Conservation (phyloP, 2,888 invertebrate genomes). For the Conops quadrifasciatus region DNA sequence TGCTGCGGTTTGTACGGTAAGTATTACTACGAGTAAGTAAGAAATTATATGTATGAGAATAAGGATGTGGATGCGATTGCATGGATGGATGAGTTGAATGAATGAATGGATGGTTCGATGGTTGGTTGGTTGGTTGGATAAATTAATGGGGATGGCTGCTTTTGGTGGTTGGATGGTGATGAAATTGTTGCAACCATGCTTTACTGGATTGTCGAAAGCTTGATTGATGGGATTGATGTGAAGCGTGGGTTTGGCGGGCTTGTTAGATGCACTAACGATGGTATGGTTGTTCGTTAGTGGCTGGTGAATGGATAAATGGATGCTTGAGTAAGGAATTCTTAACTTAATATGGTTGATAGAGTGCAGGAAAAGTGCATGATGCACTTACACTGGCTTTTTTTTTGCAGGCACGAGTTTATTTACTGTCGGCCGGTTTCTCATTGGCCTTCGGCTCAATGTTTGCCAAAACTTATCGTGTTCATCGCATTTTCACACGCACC, state of each 20-base stretch:
- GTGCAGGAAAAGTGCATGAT: background rate
- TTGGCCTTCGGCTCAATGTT: conserved; percentile 94
- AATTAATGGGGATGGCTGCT: too few species aligned
- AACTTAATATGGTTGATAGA: too few species aligned
- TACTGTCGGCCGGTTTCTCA: conserved; percentile 90
- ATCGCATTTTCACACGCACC: conserved; percentile 87
- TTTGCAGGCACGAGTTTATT: conserved; percentile 83
- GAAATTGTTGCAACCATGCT: background rate
- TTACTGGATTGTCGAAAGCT: background rate
- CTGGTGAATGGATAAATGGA: too few species aligned
- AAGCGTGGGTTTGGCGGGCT: too few species aligned
- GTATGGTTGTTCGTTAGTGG: too few species aligned
- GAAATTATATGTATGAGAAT: background rate
- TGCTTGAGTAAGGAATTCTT: too few species aligned
- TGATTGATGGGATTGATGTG: background rate
- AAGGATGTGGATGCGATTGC: background rate
- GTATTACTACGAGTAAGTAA: conserved; percentile 52
- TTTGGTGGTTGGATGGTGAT: background rate
- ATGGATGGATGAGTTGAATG: background rate
- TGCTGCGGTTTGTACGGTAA: conserved; percentile 86
- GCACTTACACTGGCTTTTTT: conserved; percentile 16
- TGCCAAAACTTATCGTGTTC: conserved; percentile 91
- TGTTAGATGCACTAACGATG: too few species aligned
- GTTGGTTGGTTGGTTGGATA: too few species aligned
- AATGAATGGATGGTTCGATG: background rate